These are phyloP conservation scores for Eristalinus aeneus DNA, from an alignment of 2,888 invertebrate genomes.

Conservation along the genomic window DNA sequence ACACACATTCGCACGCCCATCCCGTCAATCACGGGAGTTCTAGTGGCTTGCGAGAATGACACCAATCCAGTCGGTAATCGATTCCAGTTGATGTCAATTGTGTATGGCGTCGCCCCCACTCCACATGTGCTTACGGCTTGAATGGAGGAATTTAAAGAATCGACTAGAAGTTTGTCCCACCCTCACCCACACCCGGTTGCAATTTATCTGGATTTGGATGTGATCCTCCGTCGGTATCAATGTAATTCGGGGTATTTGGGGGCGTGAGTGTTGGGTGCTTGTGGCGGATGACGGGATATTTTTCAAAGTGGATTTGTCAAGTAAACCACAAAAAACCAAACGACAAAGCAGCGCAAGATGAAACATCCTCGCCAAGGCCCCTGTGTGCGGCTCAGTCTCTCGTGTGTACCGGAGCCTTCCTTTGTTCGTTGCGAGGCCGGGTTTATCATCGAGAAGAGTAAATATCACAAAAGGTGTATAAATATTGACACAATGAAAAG, in stretches of 20 bases:
- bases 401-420: background rate
- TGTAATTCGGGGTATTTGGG: background rate
- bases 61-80: constrained; percentile 44
- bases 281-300: constrained; percentile 8
- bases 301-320: constrained; percentile 50
- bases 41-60: constrained; percentile 10
- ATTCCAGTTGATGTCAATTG: constrained; percentile 43
- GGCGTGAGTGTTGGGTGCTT: background rate
- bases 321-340: constrained; percentile 31
- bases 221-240: constrained; percentile 30
- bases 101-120: background rate
- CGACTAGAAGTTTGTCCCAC: background rate
- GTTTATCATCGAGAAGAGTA: constrained; percentile 34
- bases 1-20: background rate
- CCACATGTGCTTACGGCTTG: background rate
- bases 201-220: constrained; percentile 50
- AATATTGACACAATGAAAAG: constrained; percentile 47
- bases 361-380: constrained; percentile 7
- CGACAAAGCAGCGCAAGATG: background rate
- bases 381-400: background rate
- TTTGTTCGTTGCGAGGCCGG: background rate
- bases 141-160: background rate
- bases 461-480: constrained; percentile 54
- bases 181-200: constrained; percentile 34
- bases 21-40: background rate